Evolutionary conservation across 2,797 vertebrate species (phyloP), one percentile per base, ranked within the genome.

Genomic region (Leptoclinus maculatus): DNA sequence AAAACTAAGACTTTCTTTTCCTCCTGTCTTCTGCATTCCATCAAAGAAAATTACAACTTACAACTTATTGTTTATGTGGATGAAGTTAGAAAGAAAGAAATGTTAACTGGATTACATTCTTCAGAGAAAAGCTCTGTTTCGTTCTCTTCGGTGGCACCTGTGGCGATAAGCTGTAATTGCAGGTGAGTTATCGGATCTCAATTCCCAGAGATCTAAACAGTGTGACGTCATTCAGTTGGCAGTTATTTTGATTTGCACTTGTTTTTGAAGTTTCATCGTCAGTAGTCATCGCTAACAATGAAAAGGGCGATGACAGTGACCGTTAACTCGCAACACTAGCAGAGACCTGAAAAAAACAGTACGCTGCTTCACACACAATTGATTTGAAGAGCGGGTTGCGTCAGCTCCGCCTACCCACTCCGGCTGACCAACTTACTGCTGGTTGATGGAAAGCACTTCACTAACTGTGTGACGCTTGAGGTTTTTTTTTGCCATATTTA

Each of bases 41-140:
- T 65, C 41, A 45, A 65, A 34, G 45, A 41, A 65, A 32, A 65
- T 65, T 39, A 17, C 39, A 64, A 64, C 10, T 6, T 32, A 62
- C n/a, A 39, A 60, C 23, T 14, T 27, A 56, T 27, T 56, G 13
- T 16, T 29, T 27, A 5, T 17, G 11, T n/a, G 3, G 5, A n/a
- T 51, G 21, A 7, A 45, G 49, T 54, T 25, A 25, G 13, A 51
- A 56, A 51, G 8, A 21, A 49, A 17, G 6, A 25, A 56, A 27
- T 27, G 25, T 16, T 56, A 27, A 51, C 25, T 56, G 25, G 25
- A 56, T 56, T 16, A 27, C 49, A 25, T 25, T 53, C 3, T 53
- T 19, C 43, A 19, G 14, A 14, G 39, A 41, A 43, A 16, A 43
- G 17, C 45, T 21, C 45, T 43, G 19, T 54, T 54, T 54, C 13